These are phyloP conservation scores for Steatornis caripensis DNA, from an alignment of 2,113 vertebrate genomes.

Conservation along the genomic window DNA sequence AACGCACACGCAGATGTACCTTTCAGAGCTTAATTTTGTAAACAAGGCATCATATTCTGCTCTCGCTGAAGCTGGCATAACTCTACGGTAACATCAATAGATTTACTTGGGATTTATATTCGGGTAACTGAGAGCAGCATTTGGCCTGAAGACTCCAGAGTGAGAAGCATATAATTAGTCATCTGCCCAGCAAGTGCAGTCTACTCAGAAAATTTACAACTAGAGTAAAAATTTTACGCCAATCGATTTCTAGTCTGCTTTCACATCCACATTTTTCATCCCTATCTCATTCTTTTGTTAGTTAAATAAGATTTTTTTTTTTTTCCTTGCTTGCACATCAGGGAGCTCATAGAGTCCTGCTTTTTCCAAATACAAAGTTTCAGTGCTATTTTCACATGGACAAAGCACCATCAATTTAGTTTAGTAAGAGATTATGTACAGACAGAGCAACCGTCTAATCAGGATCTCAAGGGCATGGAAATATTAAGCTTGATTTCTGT, in stretches of 20 bases:
- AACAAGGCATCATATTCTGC: background rate
- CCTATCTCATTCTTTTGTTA: constrained; percentile 48
- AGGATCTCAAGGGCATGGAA: background rate
- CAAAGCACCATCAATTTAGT: constrained; percentile 44
- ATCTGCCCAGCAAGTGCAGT: constrained; percentile 23
- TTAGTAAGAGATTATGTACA: constrained; percentile 33
- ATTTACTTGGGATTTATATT: background rate
- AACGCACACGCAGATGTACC: constrained; percentile 42
- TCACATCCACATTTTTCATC: constrained; percentile 26
- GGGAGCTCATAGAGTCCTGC: background rate
- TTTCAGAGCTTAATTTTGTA: constrained; percentile 46
- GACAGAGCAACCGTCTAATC: constrained; percentile 21
- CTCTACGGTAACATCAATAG: background rate
- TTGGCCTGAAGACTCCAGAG: constrained; percentile 26
- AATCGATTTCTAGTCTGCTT: constrained; percentile 51
- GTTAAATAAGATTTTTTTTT: constrained; percentile 54
- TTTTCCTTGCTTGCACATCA: background rate
- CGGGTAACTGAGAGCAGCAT: background rate
- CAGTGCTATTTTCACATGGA: constrained; percentile 24
- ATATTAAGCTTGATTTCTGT: constrained; percentile 46
- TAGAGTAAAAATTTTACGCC: background rate
- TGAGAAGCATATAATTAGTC: constrained; percentile 42
- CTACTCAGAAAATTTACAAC: constrained; percentile 38
- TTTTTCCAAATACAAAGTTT: constrained; percentile 29
- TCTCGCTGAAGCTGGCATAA: background rate